These are phyloP conservation scores for Polydrusus cervinus DNA, from an alignment of 2,888 invertebrate species.

Conservation along the genomic window DNA sequence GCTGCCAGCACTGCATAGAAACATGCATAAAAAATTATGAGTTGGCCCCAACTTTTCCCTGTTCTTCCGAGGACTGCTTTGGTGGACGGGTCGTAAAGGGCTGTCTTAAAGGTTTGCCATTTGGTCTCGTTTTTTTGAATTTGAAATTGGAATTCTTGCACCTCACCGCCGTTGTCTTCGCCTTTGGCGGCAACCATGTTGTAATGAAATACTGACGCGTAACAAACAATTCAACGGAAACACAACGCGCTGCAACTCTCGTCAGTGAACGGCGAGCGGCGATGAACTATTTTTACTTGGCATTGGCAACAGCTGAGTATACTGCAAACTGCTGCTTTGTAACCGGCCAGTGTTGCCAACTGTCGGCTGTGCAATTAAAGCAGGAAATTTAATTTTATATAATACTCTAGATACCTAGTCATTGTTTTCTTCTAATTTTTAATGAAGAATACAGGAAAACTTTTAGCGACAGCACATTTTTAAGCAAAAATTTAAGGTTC, in stretches of 20 bases:
- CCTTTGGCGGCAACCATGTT: constrained; percentile 60
- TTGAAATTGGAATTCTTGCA: constrained; percentile 63
- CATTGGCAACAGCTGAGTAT: constrained; percentile 5
- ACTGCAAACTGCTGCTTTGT: constrained; percentile 7
- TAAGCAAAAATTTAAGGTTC: no score
- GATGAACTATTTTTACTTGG: constrained; percentile 18
- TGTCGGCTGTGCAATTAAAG: no score
- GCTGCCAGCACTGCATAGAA: constrained; percentile 90
- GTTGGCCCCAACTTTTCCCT: constrained; percentile 73
- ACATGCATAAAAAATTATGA: constrained; percentile 87
- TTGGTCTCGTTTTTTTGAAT: constrained; percentile 60
- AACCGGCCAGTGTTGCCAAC: background rate
- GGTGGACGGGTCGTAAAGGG: constrained; percentile 64
- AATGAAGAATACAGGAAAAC: no score
- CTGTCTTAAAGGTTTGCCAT: constrained; percentile 62
- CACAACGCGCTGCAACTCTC: background rate
- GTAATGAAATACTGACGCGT: background rate
- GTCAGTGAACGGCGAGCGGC: background rate
- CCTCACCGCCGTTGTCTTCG: constrained; percentile 64
- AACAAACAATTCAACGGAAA: background rate
- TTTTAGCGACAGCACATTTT: no score
- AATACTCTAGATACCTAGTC: no score
- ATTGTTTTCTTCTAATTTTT: no score
- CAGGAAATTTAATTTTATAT: no score
- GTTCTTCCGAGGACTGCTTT: constrained; percentile 64